phyloP scores from a whole-genome alignment of 2,113 vertebrate genomes.

The Pipra filicauda region DNA sequence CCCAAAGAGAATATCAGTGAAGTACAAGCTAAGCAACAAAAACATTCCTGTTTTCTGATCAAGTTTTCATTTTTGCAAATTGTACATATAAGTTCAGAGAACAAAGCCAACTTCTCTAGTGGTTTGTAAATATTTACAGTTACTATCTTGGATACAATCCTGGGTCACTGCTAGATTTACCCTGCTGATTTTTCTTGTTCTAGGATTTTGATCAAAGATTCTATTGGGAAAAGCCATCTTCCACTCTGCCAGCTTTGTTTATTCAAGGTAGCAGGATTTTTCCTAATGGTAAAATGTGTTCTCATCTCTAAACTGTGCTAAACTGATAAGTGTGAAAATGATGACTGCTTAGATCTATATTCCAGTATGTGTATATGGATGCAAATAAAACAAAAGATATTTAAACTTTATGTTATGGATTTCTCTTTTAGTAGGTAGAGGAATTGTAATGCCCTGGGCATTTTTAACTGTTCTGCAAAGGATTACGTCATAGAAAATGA shows the following conservation, averaged over 20 bases:
- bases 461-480: background rate
- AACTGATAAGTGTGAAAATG: rapidly evolving
- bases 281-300: background rate
- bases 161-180: background rate
- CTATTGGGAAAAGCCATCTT: background rate
- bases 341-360: background rate
- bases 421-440: background rate
- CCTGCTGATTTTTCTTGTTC: background rate
- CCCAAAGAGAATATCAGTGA: background rate
- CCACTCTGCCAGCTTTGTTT: background rate
- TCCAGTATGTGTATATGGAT: background rate
- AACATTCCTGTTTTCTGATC: background rate
- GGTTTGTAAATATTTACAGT: background rate
- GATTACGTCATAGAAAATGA: background rate
- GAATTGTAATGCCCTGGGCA: background rate
- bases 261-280: background rate
- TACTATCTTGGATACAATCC: background rate
- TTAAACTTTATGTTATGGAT: background rate
- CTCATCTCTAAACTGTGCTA: background rate
- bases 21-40: background rate
- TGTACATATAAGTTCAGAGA: background rate
- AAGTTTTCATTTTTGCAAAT: background rate
- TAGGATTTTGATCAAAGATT: background rate
- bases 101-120: background rate
- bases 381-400: background rate